phyloP scores from a whole-genome alignment of 1,140 invertebrate genomes.

The Bombus picipes region DNA sequence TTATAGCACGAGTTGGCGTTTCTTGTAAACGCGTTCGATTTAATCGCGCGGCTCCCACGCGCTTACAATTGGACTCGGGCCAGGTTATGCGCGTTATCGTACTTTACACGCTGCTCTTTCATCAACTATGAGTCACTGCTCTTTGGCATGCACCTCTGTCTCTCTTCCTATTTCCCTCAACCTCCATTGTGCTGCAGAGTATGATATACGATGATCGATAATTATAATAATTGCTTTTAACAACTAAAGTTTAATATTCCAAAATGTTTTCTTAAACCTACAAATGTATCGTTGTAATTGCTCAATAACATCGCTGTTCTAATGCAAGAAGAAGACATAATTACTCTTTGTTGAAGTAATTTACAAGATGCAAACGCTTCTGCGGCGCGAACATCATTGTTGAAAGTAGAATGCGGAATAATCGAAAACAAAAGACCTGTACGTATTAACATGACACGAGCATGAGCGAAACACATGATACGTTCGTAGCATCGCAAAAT shows the following conservation, averaged over 20 bases:
- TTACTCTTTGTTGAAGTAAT: too few species aligned
- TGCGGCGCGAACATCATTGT: neutral
- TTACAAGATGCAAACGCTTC: neutral
- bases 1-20: conserved; percentile 22
- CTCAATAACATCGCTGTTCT: too few species aligned
- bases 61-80: conserved; percentile 56
- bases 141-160: neutral
- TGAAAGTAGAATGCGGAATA: too few species aligned
- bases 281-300: too few species aligned
- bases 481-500: neutral
- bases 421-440: neutral
- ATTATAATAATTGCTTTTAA: too few species aligned
- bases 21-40: conserved; percentile 52
- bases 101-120: conserved; percentile 52
- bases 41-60: neutral
- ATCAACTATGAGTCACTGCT: conserved; percentile 50
- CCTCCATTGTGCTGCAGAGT: neutral
- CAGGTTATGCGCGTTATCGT: conserved; percentile 43
- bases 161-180: neutral
- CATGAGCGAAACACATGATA: neutral
- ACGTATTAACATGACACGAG: too few species aligned
- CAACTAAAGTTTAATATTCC: too few species aligned
- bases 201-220: too few species aligned
- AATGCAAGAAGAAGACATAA: too few species aligned
- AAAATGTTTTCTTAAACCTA: too few species aligned